Base-by-base conservation (phyloP, 2,888 invertebrate species). In the Drosophila austrosaltans region DNA sequence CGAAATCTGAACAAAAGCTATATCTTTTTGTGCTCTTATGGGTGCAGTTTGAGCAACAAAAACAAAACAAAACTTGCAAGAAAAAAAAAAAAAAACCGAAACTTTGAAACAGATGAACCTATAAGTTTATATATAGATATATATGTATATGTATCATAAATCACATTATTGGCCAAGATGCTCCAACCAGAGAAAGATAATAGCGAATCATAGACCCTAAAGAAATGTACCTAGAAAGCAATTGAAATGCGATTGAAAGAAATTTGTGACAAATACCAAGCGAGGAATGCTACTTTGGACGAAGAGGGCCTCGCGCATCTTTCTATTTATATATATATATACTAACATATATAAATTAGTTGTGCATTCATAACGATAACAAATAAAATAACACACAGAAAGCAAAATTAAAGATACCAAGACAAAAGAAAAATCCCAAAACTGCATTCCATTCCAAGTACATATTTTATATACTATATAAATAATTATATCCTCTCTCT, bases 211-310 rank as follows among this genome's bases (percentile, higher is more conserved):
- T 67, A 74, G 69, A 77, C 69, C 81, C 75, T 73, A 82, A 40
- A 53, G 69, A 86, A 81, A 76, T 85, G 85, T 85, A 85, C 85
- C 85, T 85, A 84, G 85, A 85, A 87, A 84, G 89, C 84, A 87
- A 87, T 84, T 79, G 63, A 82, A 74, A 86, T 81, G 84, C 84
- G 89, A 89, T 89, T 79, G 84, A 87, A 48, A 61, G 89, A 87
- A 89, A 89, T 87, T 62, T 85, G 85, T 85, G 85, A 85, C 85
- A 85, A 85, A 85, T 85, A 89, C 85, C 16, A 72, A 76, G 74
- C 67, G 42, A 53, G 60, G 54, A 48, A 56, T 44, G 22, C 62
- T 53, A 54, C 48, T 63, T 48, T 60, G 32, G 63, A 68, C 7
- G 54, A 16, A 40, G 56, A 40, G 22, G 28, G 40, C 58, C 54